Percentiles rank a stretch among this genome's conserved stretches.
Conservation (phyloP, 2,797 vertebrate species). For the Acrossocheilus fasciatus region DNA sequence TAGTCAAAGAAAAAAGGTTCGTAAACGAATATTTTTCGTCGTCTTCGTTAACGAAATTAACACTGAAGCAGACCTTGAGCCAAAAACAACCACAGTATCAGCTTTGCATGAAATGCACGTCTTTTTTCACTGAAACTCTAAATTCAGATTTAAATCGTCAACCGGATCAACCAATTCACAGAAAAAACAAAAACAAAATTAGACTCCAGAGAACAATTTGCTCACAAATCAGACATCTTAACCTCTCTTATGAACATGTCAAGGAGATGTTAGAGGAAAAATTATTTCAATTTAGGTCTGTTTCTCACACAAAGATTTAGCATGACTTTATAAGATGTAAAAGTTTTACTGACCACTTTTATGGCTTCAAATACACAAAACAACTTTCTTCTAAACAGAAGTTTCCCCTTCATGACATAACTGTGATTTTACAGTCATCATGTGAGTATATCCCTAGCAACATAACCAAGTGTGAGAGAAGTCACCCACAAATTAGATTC, state of each 20-base stretch:
- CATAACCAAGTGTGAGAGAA: not conserved
- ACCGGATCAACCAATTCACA: not conserved
- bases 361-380: not conserved
- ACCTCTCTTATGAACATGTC: not conserved
- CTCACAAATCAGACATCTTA: not conserved
- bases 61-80: too few relatives aligned
- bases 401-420: not conserved
- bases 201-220: not conserved
- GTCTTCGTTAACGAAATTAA: too few relatives aligned
- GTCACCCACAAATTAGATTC: constrained; percentile 5
- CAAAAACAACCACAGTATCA: too few relatives aligned
- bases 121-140: not conserved
- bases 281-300: not conserved
- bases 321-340: not conserved
- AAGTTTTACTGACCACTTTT: not conserved
- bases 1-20: too few relatives aligned
- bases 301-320: not conserved
- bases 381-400: not conserved
- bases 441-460: not conserved
- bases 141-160: not conserved
- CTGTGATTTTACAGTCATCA: not conserved
- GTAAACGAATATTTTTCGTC: too few relatives aligned
- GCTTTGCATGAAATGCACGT: not conserved
- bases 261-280: not conserved
- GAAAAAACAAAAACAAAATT: not conserved